Base-by-base conservation (phyloP, 2,113 vertebrate genomes). In the Colinus virginianus region DNA sequence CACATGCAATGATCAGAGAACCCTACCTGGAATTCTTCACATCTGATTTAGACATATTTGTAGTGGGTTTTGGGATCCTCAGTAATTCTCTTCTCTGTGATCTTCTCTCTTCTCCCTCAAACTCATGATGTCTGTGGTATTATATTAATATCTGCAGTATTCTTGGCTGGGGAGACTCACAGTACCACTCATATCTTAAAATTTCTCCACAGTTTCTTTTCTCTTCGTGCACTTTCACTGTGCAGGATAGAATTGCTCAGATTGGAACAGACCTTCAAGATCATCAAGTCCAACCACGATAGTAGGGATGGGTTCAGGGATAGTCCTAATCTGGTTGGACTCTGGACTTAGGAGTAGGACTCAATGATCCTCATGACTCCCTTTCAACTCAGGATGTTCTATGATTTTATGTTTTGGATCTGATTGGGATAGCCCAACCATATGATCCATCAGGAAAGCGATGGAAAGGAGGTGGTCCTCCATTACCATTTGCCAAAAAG, bases 31-130 rank as follows among this genome's bases (percentile, higher is more conserved):
- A 68, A n/a, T 21, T 8, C 67, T 78, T 13, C 38, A 6, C 4
- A 30, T n/a, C 15, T 36, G 23, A 43, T 67, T 38, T 62, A 58
- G n/a, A 56, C 3, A 1, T 2, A 23, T 23, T 1, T 0, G 56
- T 79, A 48, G 17, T 46, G 55, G 21, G 4, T 68, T 92, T 38
- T 32, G 28, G 46, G 55, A 53, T 84, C 19, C 25, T 70, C 16
- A 23, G 0, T 30, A 5, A 1, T 17, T 77, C 80, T 42, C 4
- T 43, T 3, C 38, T 74, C 20, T 23, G 9, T 48, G 14, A 55
- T 48, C 38, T 66, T 61, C n/a, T 87, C 20, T 30, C 2, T 5
- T 43, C 14, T 77, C n/a, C 26, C 32, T 67, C 10, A 76, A 43
- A 61, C 17, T 26, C 49, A 6, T 25, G 43, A 9, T 20, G 48